Percentiles rank a stretch among this genome's conserved stretches.
Evolutionary conservation across 2,888 invertebrate species (phyloP).

Genomic region (Himalopsyche tibetana): DNA sequence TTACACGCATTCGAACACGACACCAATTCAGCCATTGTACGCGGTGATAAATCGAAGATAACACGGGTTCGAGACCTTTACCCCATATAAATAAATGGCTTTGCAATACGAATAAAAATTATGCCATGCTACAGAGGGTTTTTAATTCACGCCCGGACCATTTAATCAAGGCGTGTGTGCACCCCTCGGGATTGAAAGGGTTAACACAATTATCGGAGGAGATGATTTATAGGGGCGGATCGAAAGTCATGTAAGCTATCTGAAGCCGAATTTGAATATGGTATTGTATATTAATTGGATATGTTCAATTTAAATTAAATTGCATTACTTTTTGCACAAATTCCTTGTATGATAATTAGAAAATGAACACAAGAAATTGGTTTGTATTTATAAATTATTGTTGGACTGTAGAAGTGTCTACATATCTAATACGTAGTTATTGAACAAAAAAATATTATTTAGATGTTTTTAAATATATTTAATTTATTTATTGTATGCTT

Average conservation of each 20-base stretch:
- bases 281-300: constrained; percentile 18
- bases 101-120: constrained; percentile 40
- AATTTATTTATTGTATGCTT: too few relatives aligned
- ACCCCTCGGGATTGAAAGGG: constrained; percentile 51
- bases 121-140: constrained; percentile 41
- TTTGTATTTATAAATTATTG: too few relatives aligned
- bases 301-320: too few relatives aligned
- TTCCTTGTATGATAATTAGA: too few relatives aligned
- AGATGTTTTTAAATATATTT: too few relatives aligned
- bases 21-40: constrained; percentile 38
- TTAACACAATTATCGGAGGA: constrained; percentile 61
- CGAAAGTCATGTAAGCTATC: constrained; percentile 28
- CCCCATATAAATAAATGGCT: constrained; percentile 38
- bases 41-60: constrained; percentile 40
- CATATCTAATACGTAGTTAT: too few relatives aligned
- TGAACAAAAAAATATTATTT: too few relatives aligned
- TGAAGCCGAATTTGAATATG: not conserved
- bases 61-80: constrained; percentile 38
- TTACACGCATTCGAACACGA: constrained; percentile 42
- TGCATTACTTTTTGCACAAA: too few relatives aligned
- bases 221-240: constrained; percentile 59
- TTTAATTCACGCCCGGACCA: constrained; percentile 52
- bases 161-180: constrained; percentile 46
- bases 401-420: too few relatives aligned
- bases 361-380: too few relatives aligned